Evolutionary conservation across 2,113 vertebrate genomes (phyloP).

Genomic region (Chlorodrepanis virens): DNA sequence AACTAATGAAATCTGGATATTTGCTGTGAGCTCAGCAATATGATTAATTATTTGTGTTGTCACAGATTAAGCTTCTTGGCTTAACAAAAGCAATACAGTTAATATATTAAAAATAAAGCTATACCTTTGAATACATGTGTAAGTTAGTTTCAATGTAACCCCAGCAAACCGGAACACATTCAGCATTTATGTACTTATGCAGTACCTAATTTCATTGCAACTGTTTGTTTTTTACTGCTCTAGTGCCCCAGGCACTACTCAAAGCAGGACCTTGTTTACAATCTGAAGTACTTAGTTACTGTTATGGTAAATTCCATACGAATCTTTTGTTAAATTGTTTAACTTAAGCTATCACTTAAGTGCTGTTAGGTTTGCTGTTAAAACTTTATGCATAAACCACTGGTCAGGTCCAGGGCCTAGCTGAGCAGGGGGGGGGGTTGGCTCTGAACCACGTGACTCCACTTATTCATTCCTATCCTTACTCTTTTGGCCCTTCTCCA

Average conservation of each 20-base stretch:
- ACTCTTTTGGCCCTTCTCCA: neutral
- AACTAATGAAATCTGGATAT: neutral
- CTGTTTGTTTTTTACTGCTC: neutral
- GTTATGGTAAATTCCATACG: neutral
- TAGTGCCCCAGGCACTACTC: neutral
- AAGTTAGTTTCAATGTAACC: neutral
- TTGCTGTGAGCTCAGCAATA: neutral
- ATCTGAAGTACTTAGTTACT: neutral
- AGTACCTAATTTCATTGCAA: neutral
- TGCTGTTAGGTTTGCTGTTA: neutral
- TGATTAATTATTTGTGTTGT: neutral
- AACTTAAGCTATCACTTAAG: neutral
- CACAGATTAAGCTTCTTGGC: neutral
- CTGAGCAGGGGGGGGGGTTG: rapidly evolving
- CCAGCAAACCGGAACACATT: neutral
- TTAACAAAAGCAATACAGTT: neutral
- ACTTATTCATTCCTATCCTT: neutral
- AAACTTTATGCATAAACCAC: neutral
- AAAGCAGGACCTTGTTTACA: neutral
- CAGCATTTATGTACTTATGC: rapidly evolving
- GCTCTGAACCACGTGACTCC: neutral
- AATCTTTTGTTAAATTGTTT: neutral
- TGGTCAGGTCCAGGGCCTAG: neutral
- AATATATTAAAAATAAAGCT: neutral
- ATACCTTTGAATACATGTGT: neutral